Base-by-base conservation (phyloP, 2,888 invertebrate genomes). In the Pollenia labialis region DNA sequence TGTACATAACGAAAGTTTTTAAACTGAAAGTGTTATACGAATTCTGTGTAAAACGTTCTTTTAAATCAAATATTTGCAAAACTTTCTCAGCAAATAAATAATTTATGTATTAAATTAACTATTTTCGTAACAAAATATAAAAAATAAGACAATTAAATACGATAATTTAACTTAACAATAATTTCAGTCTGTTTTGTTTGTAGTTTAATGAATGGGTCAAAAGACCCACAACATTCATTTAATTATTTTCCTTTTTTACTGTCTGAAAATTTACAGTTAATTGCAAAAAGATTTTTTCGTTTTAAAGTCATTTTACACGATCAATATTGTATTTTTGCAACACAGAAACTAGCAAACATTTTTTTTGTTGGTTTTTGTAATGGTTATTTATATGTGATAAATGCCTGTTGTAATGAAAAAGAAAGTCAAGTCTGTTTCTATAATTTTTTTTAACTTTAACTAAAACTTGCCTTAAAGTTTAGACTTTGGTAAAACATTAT, bases 251-350 rank as follows among this genome's bases (percentile, higher is more conserved):
- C 6, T 69, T 18, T 16, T 42, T 40, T 12, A 42, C 54, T 18
- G 16, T 23, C 44, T 42, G 44, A 16, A 80, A 72, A 50, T 71
- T 50, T 56, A 79, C 79, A 52, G 77, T 58, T 72, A 74, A 84
- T 74, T 84, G 54, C 66, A 76, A 16, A 83, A 50, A 50, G 75
- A 60, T 64, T 74, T 66, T 72, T 50, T 84, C 72, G 72, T 52
- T 52, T 79, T 66, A 52, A 79, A 77, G 66, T 62, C 42, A 72
- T 71, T 60, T 48, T 62, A 71, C 18, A 75, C 16, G 58, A 64
- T 62, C 6, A 52, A 48, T 56, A 32, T 40, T 4, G n/a, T 48
- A 60, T 60, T 74, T 72, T 74, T 46, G 60, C 58, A 74, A 40
- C 60, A 32, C 46, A 4, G 54, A 72, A 16, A 69, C 14, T 11